Percentiles rank a stretch among this genome's conserved stretches.
These are phyloP conservation scores for Automeris io DNA, from an alignment of 2,888 invertebrate species.

Conservation along the genomic window DNA sequence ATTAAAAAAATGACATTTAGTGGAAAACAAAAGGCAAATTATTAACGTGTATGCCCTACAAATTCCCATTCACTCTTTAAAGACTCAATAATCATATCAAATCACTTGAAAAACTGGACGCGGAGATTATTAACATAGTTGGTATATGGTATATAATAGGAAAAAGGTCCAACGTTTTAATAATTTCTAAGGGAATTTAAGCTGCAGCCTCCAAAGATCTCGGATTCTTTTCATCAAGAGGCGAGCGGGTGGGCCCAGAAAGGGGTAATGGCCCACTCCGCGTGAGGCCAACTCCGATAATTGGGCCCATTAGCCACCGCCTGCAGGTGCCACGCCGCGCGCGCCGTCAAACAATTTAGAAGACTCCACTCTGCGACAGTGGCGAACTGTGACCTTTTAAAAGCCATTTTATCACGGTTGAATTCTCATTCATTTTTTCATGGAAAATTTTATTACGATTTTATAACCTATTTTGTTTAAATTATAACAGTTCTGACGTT, in stretches of 20 bases:
- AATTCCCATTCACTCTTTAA: too few species aligned
- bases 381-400: neutral
- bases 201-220: slow-evolving; percentile 16
- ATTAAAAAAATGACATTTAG: too few species aligned
- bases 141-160: neutral
- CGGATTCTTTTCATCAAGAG: slow-evolving; percentile 32
- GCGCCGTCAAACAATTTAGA: slow-evolving; percentile 45
- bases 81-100: too few species aligned
- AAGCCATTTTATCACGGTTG: neutral
- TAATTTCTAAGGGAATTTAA: slow-evolving; percentile 21
- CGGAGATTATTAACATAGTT: neutral
- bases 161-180: slow-evolving; percentile 13
- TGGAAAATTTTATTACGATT: too few species aligned
- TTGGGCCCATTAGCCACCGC: slow-evolving; percentile 59
- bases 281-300: slow-evolving; percentile 54
- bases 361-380: slow-evolving; percentile 15
- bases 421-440: too few species aligned
- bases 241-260: slow-evolving; percentile 24
- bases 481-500: too few species aligned
- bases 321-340: slow-evolving; percentile 51
- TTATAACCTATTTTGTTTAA: too few species aligned
- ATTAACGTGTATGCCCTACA: too few species aligned
- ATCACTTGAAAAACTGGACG: too few species aligned
- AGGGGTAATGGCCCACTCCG: slow-evolving; percentile 52
- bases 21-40: too few species aligned